Base-by-base conservation (phyloP, 2,113 vertebrate species). In the Argyrosomus japonicus region DNA sequence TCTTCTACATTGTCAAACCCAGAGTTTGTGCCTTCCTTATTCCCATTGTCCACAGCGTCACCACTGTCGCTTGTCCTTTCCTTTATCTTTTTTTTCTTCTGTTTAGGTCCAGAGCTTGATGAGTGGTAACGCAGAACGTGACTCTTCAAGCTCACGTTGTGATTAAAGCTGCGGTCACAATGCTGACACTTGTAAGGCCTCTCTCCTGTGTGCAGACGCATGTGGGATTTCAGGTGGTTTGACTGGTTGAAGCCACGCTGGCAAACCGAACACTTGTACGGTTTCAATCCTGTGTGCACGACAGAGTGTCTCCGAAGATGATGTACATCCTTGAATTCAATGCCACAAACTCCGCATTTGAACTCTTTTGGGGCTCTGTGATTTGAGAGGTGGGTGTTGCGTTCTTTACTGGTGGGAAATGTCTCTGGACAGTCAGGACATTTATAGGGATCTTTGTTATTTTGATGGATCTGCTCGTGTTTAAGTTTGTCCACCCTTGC, bases 131-230 rank as follows among this genome's bases (percentile, higher is more conserved):
- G 83, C 64, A 81, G 79, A 12, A 85, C 25, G 0, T 87, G 88
- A 60, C 77, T 85, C 80, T 83, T 90, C 60, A 85, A 29, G 61
- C 85, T 90, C 40, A 90, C 79, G 1, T 90, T 90, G 77, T 85
- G 88, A n/a, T 80, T 90, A 56, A 85, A 90, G 65, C 76, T 13
- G 27, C 71, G 58, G 68, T 87, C 83, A 72, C 88, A 90, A 3
- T 65, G 60, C 60, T 8, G 57, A 48, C 88, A 89, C 72, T 82
- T 81, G 1, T 13, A 89, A 36, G 84, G 84, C 56, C 36, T 84
- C 69, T 84, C 84, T 6, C 87, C 87, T 0, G 88, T 84, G 82
- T 89, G 84, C 40, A 84, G 45, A 1, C 88, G 85, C 85, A 89
- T 79, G 80, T 87, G 88, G 29, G 85, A 85, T 25, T 87, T 87